Base-by-base conservation (phyloP, 2,113 vertebrate genomes). In the Puffinus mauretanicus region DNA sequence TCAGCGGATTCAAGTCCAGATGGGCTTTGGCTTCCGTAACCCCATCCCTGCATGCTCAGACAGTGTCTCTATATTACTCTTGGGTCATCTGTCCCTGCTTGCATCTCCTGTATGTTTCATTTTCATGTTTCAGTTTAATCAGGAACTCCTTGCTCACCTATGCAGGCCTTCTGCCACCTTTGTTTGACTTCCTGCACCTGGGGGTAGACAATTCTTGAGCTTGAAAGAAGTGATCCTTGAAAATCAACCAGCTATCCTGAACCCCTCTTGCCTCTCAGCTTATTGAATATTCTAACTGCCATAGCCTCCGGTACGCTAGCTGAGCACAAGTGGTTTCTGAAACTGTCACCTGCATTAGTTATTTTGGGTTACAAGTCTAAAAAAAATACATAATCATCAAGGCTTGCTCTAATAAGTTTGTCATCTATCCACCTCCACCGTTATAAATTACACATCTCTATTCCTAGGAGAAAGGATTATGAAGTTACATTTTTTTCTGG, bases 321-420 rank as follows among this genome's bases (percentile, higher is more conserved):
- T 57, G 16, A 87, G 26, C 36, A 40, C 5, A 85, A 60, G 26
- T 44, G 20, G 2, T n/a, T 86, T 75, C 57, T 76, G 25, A 57
- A 76, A 65, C 6, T 0, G 2, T 42, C 42, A 34, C 0, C 16
- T 67, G 0, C 49, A 58, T 58, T 36, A 62, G 13, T 5, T 64
- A 44, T 72, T 94, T 86, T 72, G 40, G 16, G 9, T 69, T 72
- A 34, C 12, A 51, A 26, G 15, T 42, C 61, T 79, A 44, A 75
- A n/a, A 65, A 7, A 38, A 27, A 20, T 1, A 52, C 49, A 7
- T 20, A 81, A 16, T 69, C 29, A 73, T 83, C 58, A 86, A 54
- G 16, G 4, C 32, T 70, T 83, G 4, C 29, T 80, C n/a, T 87
- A 61, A 9, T n/a, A 70, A 75, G 3, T 27, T 21, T 61, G 30